Evolutionary conservation across 2,113 vertebrate genomes (phyloP).

Genomic region (Austrofundulus limnaeus): DNA sequence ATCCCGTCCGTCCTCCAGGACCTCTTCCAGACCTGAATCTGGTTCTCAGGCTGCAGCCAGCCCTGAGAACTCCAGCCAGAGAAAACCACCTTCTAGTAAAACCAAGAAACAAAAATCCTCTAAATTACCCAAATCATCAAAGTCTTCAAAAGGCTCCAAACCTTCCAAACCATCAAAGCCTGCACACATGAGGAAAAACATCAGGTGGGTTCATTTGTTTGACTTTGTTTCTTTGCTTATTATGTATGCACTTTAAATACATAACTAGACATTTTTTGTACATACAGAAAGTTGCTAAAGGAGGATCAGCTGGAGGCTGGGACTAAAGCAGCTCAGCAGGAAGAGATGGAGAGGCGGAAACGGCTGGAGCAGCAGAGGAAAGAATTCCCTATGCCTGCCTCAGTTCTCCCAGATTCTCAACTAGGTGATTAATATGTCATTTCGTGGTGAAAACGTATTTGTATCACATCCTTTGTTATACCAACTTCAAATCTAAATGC

Average conservation of each 20-base stretch:
- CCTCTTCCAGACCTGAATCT: conserved; percentile 84
- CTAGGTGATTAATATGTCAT: conserved; percentile 50
- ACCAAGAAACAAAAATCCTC: conserved; percentile 84
- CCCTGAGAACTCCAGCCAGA: conserved; percentile 83
- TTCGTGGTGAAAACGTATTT: not conserved
- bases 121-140: conserved; percentile 66
- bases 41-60: conserved; percentile 76
- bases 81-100: conserved; percentile 81
- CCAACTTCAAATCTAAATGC: not conserved
- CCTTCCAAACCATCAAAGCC: conserved; percentile 87
- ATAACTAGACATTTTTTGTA: conserved; percentile 14
- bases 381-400: conserved; percentile 85
- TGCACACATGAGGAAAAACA: conserved; percentile 95
- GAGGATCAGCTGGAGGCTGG: conserved; percentile 96
- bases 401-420: conserved; percentile 55
- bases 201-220: conserved; percentile 79
- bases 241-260: not conserved
- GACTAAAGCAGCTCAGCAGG: conserved; percentile 96
- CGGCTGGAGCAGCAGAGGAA: conserved; percentile 96
- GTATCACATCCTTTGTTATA: not conserved
- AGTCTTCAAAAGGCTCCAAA: conserved; percentile 75
- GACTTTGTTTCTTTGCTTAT: not conserved
- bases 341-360: conserved; percentile 94
- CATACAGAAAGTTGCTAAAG: conserved; percentile 89
- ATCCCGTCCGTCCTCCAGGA: conserved; percentile 80